Percentiles rank a stretch among this genome's conserved stretches.
These are phyloP conservation scores for Phacellophora camtschatica DNA, from an alignment of 30 jellyfish, hydroid and myxozoan genomes.

Conservation along the genomic window DNA sequence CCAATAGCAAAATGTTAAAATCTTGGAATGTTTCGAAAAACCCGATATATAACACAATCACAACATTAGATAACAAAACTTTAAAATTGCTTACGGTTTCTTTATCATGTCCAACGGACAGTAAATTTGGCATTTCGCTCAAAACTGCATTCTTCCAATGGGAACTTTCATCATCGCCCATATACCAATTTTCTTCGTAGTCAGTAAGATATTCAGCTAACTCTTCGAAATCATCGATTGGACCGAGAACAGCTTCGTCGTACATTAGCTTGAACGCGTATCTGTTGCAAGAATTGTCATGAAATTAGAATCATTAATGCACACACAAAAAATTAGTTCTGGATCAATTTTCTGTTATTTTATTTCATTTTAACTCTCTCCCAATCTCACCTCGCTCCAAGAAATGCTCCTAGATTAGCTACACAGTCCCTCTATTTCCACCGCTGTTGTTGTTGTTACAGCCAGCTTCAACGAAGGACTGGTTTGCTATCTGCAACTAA, in stretches of 20 bases:
- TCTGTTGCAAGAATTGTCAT: neutral
- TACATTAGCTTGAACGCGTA: slow-evolving; percentile 80
- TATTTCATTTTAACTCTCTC: too few species aligned
- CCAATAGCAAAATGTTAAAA: too few species aligned
- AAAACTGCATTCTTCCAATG: slow-evolving; percentile 68
- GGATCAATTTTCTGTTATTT: neutral
- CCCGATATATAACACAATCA: too few species aligned
- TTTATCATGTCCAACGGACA: slow-evolving; percentile 63
- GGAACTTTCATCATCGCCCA: slow-evolving; percentile 66
- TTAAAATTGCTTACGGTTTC: slow-evolving; percentile 68
- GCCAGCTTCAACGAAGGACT: too few species aligned
- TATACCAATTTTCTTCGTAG: slow-evolving; percentile 76
- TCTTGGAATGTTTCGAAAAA: too few species aligned
- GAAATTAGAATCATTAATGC: neutral
- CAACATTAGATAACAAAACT: too few species aligned
- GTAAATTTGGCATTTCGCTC: slow-evolving; percentile 37
- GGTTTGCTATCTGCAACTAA: too few species aligned
- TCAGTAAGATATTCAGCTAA: slow-evolving; percentile 48
- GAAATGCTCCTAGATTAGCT: too few species aligned
- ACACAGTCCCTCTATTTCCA: too few species aligned
- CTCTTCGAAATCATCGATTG: slow-evolving; percentile 62
- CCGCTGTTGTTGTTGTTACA: too few species aligned
- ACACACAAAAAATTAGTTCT: neutral
- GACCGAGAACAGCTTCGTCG: slow-evolving; percentile 83
- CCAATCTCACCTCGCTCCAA: too few species aligned